Percentiles rank a stretch among this genome's conserved stretches.
Conservation (phyloP, 2,888 invertebrate genomes). For the Aphodius sticticus region DNA sequence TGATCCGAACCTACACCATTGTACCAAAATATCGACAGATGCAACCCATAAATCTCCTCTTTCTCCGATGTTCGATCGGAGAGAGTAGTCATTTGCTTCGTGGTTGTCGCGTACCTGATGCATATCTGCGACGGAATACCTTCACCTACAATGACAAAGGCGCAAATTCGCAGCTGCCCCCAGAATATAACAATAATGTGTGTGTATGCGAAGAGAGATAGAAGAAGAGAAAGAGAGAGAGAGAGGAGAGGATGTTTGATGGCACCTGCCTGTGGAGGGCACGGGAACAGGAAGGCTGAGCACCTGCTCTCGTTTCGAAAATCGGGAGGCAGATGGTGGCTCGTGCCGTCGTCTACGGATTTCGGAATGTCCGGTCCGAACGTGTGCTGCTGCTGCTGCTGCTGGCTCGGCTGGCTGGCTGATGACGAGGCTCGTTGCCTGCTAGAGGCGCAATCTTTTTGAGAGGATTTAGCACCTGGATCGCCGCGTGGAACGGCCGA, state of each 20-base stretch:
- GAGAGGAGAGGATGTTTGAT: neutral
- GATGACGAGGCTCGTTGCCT: neutral
- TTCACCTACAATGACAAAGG: neutral
- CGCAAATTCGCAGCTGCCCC: neutral
- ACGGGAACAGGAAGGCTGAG: neutral
- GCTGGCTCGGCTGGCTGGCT: neutral
- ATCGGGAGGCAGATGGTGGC: constrained; percentile 4
- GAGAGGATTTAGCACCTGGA: neutral
- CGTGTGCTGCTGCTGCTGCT: neutral
- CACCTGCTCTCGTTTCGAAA: neutral
- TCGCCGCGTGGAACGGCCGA: neutral
- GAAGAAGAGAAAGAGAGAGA: neutral
- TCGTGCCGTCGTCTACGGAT: constrained; percentile 4
- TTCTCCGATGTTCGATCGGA: neutral
- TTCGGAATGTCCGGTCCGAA: neutral
- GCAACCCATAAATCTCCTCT: neutral
- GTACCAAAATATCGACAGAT: neutral
- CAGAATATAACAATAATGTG: neutral
- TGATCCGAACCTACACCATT: neutral
- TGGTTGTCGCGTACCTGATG: neutral
- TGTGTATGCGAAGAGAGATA: neutral
- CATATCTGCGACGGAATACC: neutral
- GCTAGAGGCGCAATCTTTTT: neutral
- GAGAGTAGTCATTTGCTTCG: neutral
- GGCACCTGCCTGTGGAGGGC: neutral